phyloP scores from a whole-genome alignment of 2,113 vertebrate genomes.

The Macrotus californicus region DNA sequence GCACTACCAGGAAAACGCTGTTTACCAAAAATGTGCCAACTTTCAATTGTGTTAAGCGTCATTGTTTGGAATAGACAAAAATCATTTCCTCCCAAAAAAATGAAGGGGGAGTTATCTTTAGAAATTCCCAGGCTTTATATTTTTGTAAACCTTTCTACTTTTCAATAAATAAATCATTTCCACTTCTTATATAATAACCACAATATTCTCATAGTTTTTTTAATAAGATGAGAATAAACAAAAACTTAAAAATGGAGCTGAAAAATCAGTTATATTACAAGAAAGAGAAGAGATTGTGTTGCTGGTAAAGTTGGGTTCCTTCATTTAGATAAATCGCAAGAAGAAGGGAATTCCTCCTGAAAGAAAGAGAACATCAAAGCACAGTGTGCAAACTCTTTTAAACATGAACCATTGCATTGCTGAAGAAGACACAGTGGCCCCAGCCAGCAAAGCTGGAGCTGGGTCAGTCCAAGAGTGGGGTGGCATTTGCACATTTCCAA shows the following conservation, averaged over 20 bases:
- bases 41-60: slow-evolving; percentile 70
- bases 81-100: slow-evolving; percentile 78
- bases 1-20: slow-evolving; percentile 76
- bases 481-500: neutral
- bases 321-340: slow-evolving; percentile 18
- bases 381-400: neutral
- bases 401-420: neutral
- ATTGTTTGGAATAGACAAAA: slow-evolving; percentile 78
- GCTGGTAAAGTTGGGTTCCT: neutral
- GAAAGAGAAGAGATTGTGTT: neutral
- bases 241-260: neutral
- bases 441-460: neutral
- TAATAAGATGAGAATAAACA: neutral
- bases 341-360: neutral
- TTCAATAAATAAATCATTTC: slow-evolving; percentile 41
- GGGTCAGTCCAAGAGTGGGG: neutral
- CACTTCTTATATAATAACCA: neutral
- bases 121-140: slow-evolving; percentile 76
- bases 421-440: neutral
- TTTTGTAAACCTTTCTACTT: slow-evolving; percentile 67
- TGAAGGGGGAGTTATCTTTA: slow-evolving; percentile 71
- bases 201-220: neutral
- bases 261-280: neutral
- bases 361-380: neutral
- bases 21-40: slow-evolving; percentile 77